A percentile compares a stretch with the other conserved stretches of the same genome.
Evolutionary conservation across 2,797 vertebrate species (phyloP).

Genomic region (Odontamblyopus lacepedii): DNA sequence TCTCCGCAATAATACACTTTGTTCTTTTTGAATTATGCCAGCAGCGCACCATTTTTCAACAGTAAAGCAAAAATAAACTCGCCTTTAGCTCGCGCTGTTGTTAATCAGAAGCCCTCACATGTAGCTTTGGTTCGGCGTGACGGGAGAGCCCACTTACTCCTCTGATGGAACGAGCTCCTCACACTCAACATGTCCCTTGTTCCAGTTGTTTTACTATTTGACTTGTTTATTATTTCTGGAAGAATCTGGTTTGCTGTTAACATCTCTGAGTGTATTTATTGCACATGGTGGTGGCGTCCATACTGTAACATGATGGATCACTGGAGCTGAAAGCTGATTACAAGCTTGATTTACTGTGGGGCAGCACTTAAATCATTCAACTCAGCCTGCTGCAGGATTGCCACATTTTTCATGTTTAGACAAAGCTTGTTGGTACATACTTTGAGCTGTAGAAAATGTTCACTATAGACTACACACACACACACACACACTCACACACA

Average conservation of each 20-base stretch:
- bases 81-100: constrained; percentile 40
- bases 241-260: constrained; percentile 78
- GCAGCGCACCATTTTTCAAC: constrained; percentile 62
- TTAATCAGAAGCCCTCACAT: constrained; percentile 68
- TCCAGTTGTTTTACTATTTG: constrained; percentile 67
- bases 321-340: constrained; percentile 99
- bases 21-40: constrained; percentile 67
- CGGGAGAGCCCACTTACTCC: constrained; percentile 68
- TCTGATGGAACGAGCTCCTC: constrained; percentile 93
- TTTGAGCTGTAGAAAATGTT: constrained; percentile 49
- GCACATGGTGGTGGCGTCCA: constrained; percentile 75
- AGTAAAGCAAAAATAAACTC: constrained; percentile 69
- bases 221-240: constrained; percentile 76
- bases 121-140: constrained; percentile 67
- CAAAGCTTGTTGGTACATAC: constrained; percentile 83
- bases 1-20: constrained; percentile 69
- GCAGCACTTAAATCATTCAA: constrained; percentile 99
- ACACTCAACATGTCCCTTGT: constrained; percentile 73
- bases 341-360: constrained; percentile 99
- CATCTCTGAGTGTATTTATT: constrained; percentile 80
- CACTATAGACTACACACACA: constrained; percentile 41
- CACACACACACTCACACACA: neutral
- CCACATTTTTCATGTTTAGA: constrained; percentile 94
- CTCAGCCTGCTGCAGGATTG: constrained; percentile 94
- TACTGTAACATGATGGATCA: constrained; percentile 93